Evolutionary conservation across 2,113 vertebrate species (phyloP).

Genomic region (Astur gentilis): DNA sequence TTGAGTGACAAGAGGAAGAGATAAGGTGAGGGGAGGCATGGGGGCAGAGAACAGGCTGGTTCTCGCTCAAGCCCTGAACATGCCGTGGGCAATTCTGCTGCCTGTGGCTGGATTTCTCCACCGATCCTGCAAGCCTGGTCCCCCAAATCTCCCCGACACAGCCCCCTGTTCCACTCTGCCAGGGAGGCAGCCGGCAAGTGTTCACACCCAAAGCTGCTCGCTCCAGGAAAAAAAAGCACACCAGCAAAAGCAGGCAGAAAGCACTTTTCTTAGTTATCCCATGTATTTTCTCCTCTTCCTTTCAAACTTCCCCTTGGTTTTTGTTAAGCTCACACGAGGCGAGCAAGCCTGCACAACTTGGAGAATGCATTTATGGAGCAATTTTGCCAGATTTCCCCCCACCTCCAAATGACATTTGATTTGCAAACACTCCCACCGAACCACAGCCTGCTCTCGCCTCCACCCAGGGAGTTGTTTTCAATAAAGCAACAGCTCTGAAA

Average conservation of each 20-base stretch:
- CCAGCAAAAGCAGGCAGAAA: background rate
- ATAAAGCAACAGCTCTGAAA: background rate
- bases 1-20: background rate
- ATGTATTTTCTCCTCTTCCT: background rate
- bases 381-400: background rate
- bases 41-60: background rate
- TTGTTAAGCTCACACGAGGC: background rate
- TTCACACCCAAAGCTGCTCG: fast-evolving
- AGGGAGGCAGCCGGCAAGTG: fast-evolving
- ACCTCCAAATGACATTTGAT: background rate
- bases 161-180: background rate
- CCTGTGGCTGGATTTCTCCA: background rate
- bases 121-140: fast-evolving
- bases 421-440: background rate
- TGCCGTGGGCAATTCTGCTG: fast-evolving
- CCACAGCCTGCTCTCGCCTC: background rate
- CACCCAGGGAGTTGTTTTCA: background rate
- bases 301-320: background rate
- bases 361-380: fast-evolving
- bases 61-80: background rate
- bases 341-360: background rate
- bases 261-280: background rate
- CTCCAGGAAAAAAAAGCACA: background rate
- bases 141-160: fast-evolving
- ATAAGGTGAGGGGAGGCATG: background rate